A percentile compares a stretch with the other conserved stretches of the same genome.
Evolutionary conservation across 2,797 vertebrate genomes (phyloP).

Genomic region (Centropyge bicolor): DNA sequence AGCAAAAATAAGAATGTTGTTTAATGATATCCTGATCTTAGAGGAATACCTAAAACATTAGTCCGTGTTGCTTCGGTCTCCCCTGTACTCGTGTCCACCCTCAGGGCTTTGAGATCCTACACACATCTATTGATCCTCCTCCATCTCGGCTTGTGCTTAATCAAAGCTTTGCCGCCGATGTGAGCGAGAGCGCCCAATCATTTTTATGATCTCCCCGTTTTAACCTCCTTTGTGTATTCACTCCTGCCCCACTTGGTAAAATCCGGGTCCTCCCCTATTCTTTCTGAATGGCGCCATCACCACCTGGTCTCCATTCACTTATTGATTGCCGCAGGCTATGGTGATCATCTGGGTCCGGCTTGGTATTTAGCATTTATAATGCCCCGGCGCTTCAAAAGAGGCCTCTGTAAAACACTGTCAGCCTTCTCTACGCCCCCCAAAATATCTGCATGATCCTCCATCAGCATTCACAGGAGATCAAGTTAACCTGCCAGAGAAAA

Average conservation of each 20-base stretch:
- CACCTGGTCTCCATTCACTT: conserved; percentile 83
- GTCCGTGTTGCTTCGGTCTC: conserved; percentile 10
- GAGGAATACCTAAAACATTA: conserved; percentile 1
- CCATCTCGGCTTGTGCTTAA: conserved; percentile 48
- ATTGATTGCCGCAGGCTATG: conserved; percentile 79
- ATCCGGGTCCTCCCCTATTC: conserved; percentile 63
- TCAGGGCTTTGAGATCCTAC: conserved; percentile 42
- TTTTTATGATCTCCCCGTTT: conserved; percentile 70
- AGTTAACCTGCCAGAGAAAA: conserved; percentile 76
- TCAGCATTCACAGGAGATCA: conserved; percentile 78
- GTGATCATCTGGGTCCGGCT: conserved; percentile 81
- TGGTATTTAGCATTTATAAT: conserved; percentile 81
- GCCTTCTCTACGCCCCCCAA: conserved; percentile 48
- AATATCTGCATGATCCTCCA: conserved; percentile 75
- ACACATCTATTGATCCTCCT: conserved; percentile 65
- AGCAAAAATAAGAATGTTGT: background rate
- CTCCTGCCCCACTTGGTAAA: conserved; percentile 58
- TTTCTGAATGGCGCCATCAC: conserved; percentile 69
- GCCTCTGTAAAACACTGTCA: conserved; percentile 68
- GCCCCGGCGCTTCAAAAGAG: conserved; percentile 69
- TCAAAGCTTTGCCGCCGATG: conserved; percentile 66
- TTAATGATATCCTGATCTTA: background rate
- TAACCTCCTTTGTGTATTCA: conserved; percentile 61
- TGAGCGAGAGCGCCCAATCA: conserved; percentile 46
- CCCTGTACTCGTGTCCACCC: background rate